phyloP scores from a whole-genome alignment of 2,113 vertebrate genomes.

The Notarius lentiginosus region DNA sequence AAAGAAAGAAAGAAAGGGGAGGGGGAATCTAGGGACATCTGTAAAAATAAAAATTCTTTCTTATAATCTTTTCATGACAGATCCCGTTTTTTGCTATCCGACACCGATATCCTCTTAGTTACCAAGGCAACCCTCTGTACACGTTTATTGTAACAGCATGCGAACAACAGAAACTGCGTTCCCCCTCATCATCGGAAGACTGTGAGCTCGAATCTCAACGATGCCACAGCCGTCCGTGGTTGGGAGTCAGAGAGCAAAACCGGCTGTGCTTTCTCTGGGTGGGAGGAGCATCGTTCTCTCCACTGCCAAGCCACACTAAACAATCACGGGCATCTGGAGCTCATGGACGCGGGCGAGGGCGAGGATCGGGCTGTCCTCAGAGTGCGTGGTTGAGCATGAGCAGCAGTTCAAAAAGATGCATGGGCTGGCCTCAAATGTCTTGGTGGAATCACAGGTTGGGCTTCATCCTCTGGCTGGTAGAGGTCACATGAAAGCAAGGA shows the following conservation, averaged over 20 bases:
- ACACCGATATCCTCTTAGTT: not conserved
- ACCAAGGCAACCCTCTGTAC: not conserved
- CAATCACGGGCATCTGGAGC: not conserved
- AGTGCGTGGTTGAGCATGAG: not conserved
- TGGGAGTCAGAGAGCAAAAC: not conserved
- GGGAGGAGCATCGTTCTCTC: not conserved
- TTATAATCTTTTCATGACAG: not conserved
- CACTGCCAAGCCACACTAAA: not conserved
- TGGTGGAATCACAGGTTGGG: not conserved
- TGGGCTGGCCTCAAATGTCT: not conserved
- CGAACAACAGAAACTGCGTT: not conserved
- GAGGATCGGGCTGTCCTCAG: not conserved
- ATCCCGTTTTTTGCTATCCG: not conserved
- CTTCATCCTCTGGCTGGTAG: not conserved
- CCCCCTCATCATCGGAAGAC: not conserved
- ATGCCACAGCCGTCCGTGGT: not conserved
- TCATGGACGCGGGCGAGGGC: not conserved
- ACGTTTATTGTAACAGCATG: not conserved
- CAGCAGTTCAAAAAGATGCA: not conserved
- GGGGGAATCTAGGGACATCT: not conserved
- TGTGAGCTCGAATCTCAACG: not conserved
- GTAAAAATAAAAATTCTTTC: not conserved
- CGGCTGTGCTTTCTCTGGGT: not conserved
- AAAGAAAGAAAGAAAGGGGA: not conserved
- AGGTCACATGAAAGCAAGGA: not conserved